Evolutionary conservation across 1,140 invertebrate species (phyloP).

Genomic region (Schlechtendalia chinensis): DNA sequence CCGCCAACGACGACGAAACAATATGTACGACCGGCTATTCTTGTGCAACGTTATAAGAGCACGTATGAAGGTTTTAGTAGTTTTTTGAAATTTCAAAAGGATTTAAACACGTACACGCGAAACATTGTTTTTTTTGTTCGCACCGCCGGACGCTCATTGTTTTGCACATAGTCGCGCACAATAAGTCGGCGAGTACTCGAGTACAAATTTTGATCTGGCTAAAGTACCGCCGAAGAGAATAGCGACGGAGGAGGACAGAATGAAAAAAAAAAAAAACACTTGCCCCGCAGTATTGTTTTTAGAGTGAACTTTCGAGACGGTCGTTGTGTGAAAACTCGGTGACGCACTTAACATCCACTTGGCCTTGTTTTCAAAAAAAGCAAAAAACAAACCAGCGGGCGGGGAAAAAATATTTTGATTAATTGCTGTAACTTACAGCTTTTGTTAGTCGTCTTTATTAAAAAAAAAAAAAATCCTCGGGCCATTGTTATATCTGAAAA

Average conservation of each 20-base stretch:
- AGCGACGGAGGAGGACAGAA: not conserved
- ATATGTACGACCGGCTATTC: not conserved
- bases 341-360: constrained; percentile 42
- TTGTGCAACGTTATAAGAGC: constrained; percentile 1
- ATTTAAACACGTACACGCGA: constrained; percentile 3
- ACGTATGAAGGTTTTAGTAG: constrained; percentile 15
- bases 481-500: constrained; percentile 37
- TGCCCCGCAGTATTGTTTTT: constrained; percentile 52
- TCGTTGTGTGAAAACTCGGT: constrained; percentile 39
- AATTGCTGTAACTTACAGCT: constrained; percentile 35
- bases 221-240: constrained; percentile 2
- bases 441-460: constrained; percentile 47
- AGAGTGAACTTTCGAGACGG: constrained; percentile 40
- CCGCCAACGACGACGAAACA: not conserved
- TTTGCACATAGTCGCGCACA: constrained; percentile 12
- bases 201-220: constrained; percentile 37
- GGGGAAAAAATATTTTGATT: constrained; percentile 44
- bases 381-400: not conserved
- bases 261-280: constrained; percentile 48
- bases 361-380: constrained; percentile 42
- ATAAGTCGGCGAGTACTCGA: constrained; percentile 13
- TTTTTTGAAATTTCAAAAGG: constrained; percentile 39
- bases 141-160: constrained; percentile 1
- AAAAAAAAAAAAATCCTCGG: constrained; percentile 37
- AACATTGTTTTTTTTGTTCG: constrained; percentile 31